Evolutionary conservation across 2,888 invertebrate genomes (phyloP).

Genomic region (Endomychus coccineus): DNA sequence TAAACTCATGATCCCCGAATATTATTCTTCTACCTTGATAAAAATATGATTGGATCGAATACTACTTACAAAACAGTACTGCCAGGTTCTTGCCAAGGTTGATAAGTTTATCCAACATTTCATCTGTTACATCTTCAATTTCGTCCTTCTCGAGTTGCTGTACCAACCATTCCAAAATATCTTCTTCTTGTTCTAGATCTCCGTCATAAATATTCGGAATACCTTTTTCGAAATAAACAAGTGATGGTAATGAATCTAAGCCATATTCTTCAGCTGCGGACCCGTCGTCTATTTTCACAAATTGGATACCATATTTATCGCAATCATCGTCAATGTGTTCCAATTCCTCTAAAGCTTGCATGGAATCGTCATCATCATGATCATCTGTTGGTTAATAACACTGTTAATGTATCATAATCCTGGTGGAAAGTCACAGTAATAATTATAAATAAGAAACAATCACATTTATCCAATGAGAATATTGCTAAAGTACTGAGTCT

Average conservation of each 20-base stretch:
- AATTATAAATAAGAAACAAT: no score
- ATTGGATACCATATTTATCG: conserved; percentile 85
- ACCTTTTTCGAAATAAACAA: conserved; percentile 90
- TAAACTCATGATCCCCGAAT: no score
- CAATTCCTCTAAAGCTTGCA: conserved; percentile 75
- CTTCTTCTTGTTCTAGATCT: conserved; percentile 81
- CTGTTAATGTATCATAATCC: no score
- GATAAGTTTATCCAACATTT: conserved; percentile 84
- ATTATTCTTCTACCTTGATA: conserved; percentile 1
- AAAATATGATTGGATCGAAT: conserved; percentile 1
- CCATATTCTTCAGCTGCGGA: conserved; percentile 81
- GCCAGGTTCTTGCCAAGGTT: conserved; percentile 84
- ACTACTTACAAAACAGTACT: conserved; percentile 77
- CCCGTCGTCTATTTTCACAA: conserved; percentile 85
- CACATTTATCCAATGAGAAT: no score
- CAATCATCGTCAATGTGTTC: conserved; percentile 93
- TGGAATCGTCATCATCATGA: conserved; percentile 81
- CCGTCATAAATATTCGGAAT: conserved; percentile 89
- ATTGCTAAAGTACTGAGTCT: no score
- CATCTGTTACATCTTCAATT: conserved; percentile 91
- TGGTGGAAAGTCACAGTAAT: no score
- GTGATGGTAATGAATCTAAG: conserved; percentile 70
- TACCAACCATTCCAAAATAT: conserved; percentile 80
- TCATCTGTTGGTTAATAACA: no score
- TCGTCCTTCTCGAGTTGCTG: conserved; percentile 85